Evolutionary conservation across 2,113 vertebrate species (phyloP), one percentile per base, ranked within the genome.

Genomic region (Lycocorax pyrrhopterus): DNA sequence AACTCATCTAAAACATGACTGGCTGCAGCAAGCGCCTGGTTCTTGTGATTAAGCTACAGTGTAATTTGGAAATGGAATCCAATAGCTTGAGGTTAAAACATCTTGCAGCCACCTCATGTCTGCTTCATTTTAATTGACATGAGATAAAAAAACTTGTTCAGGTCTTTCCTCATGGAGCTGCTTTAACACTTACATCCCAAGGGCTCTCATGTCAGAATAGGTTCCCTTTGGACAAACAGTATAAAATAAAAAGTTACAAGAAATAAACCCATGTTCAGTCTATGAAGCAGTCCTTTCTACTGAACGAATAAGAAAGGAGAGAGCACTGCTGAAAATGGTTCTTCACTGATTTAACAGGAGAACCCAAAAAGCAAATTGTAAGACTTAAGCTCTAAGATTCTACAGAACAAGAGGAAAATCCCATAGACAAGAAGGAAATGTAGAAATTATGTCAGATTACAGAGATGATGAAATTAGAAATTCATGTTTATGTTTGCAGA

Each of bases 1-100:
- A 97, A 87, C 79, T 93, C 93, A 95, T 96, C 85, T 93, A 89
- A 95, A 86, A 77, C 49, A 55, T 20, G 47, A 73, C 51, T 95
- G 33, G 69, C n/a, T 27, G 63, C 52, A 79, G 37, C 1, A 0
- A 96, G 64, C 4, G 0, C 72, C 37, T 83, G 53, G 82, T 87
- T 91, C 79, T 68, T 37, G 76, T 63, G 68, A 97, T 96, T 89
- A 97, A 97, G 92, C 89, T 93, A 76, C 23, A 89, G 35, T 84
- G 58, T 82, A 90, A 94, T 87, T 94, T 91, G 89, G 74, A 96
- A 96, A 94, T 64, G 35, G 64, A 95, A 97, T 92, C 33, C 41
- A 88, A 37, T 80, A 87, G 78, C 67, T 92, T 19, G 73, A 56
- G 39, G 87, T 74, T 91, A 69, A 93, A 97, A 96, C 55, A 68